These are phyloP conservation scores for Epirrhoe tristata DNA, from an alignment of 2,888 invertebrate species.

Conservation along the genomic window DNA sequence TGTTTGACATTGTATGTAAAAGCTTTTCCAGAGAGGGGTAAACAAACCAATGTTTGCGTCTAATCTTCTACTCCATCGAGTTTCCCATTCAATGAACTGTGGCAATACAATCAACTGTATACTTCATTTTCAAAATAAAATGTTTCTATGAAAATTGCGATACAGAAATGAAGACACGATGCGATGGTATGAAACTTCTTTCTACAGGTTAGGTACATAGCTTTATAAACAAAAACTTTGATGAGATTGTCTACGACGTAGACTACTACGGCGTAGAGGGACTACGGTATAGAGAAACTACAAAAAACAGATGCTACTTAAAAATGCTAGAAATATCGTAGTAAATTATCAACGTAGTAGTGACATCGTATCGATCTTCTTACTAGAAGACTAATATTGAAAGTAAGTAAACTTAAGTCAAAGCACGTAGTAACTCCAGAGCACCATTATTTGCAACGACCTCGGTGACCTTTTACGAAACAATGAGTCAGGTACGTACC, in stretches of 20 bases:
- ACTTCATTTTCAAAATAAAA: conserved; percentile 21
- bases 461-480: not conserved
- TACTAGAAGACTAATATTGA: conserved; percentile 4
- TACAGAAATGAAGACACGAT: too few relatives aligned
- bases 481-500: not conserved
- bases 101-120: conserved; percentile 29
- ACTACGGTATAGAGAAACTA: conserved; percentile 4
- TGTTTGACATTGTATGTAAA: conserved; percentile 22
- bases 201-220: too few relatives aligned
- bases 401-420: conserved; percentile 3
- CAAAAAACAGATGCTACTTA: not conserved
- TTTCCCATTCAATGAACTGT: conserved; percentile 37
- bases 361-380: conserved; percentile 3
- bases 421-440: not conserved
- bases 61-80: conserved; percentile 38
- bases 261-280: not conserved
- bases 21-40: conserved; percentile 21
- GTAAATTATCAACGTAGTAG: conserved; percentile 18
- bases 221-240: too few relatives aligned
- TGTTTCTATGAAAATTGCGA: not conserved
- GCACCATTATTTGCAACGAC: not conserved
- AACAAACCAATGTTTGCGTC: conserved; percentile 31
- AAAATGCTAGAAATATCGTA: not conserved
- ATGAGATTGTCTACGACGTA: not conserved
- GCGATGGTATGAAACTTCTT: too few relatives aligned